Evolutionary conservation across 2,113 vertebrate species (phyloP), one percentile per base, ranked within the genome.

Genomic region (Athene cunicularia): DNA sequence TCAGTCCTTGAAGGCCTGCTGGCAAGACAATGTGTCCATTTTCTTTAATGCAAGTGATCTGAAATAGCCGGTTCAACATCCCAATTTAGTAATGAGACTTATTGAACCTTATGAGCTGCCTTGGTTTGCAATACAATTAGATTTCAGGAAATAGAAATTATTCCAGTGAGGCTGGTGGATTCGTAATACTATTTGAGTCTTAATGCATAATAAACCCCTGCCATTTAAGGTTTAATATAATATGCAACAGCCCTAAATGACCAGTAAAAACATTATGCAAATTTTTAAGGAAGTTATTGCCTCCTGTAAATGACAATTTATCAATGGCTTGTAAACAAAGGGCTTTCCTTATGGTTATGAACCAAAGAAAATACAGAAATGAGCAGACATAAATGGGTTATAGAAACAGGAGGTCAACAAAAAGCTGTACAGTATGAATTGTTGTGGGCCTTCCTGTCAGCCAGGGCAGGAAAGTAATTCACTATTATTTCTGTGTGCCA

Each of bases 241-340:
- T 93, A 93, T 66, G 27, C 93, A 97, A 83, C 66, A 91, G 74
- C 66, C 70, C 86, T 94, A 95, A 97, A 95, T 96, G 94, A 89
- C 94, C 91, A 96, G 81, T 50, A 94, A 93, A 95, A 89, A 77
- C 84, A 86, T 97, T 96, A 97, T 96, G 96, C 71, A 96, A 88
- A 96, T 97, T 95, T 96, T 93, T 41, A 86, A 95, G 84, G 91
- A 91, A 93, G 70, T 70, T 90, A 92, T 86, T 91, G 89, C 96
- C 84, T 95, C 67, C 47, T 86, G 50, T 55, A 94, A 94, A 62
- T 76, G 93, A 80, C 55, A 37, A 91, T 95, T 95, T 97, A 86
- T 97, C 97, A 94, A 70, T 90, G 77, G 63, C 94, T 95, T 95
- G 91, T 97, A 97, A 91, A 95, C 87, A 87, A 95, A 96, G 77